Conservation (phyloP, 2,888 invertebrate genomes). For the Epinotia demarniana region DNA sequence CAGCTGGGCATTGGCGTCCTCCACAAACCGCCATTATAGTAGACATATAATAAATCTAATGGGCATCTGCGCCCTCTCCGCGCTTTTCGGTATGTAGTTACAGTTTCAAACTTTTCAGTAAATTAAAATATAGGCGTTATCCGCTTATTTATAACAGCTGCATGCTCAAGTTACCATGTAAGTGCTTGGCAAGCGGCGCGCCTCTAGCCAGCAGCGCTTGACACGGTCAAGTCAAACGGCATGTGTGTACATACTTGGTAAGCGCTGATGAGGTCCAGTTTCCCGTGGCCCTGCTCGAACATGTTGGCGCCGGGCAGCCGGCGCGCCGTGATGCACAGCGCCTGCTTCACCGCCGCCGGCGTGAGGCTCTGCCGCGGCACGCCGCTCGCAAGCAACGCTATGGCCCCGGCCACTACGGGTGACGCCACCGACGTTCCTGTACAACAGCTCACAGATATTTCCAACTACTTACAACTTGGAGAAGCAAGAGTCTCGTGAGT, state of each 20-base stretch:
- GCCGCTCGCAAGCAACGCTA: constrained; percentile 93
- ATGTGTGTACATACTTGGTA: constrained; percentile 85
- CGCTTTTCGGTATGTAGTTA: no score
- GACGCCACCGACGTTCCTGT: constrained; percentile 97
- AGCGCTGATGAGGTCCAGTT: constrained; percentile 94
- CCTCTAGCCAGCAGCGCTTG: no score
- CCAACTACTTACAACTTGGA: no score
- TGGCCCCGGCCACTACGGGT: constrained; percentile 98
- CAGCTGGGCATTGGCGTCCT: neutral
- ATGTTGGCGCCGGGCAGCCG: constrained; percentile 94
- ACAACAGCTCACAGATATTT: neutral
- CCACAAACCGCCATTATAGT: neutral
- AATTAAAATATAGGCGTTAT: no score
- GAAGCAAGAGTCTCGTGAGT: no score
- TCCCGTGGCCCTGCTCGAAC: constrained; percentile 99
- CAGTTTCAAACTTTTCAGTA: no score
- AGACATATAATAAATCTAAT: no score
- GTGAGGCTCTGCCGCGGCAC: constrained; percentile 90
- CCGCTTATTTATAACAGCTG: no score
- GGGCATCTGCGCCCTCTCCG: no score
- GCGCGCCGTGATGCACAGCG: constrained; percentile 95
- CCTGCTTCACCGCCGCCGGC: constrained; percentile 98
- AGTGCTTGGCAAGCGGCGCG: no score
- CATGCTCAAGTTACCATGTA: no score
- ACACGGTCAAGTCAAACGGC: neutral